Percentiles rank a stretch among this genome's conserved stretches.
These are phyloP conservation scores for Anhinga anhinga DNA, from an alignment of 2,113 vertebrate genomes.

Conservation along the genomic window DNA sequence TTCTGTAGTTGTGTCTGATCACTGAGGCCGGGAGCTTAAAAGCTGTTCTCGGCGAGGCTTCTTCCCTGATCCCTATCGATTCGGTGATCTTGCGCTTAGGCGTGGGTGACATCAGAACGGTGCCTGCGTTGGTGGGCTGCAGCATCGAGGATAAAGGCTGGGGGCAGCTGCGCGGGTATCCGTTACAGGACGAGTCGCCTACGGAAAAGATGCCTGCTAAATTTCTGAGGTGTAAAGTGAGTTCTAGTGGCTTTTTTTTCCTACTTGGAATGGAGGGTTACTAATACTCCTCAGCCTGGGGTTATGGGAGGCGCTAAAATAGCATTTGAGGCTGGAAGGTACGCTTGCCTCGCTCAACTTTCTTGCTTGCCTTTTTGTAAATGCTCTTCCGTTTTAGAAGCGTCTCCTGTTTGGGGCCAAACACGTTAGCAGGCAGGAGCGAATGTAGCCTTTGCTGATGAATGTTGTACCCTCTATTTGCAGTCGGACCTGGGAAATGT, in stretches of 20 bases:
- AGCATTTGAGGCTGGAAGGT: background rate
- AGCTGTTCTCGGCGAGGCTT: background rate
- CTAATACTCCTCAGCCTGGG: background rate
- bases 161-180: background rate
- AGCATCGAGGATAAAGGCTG: slow-evolving; percentile 19
- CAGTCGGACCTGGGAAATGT: background rate
- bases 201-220: background rate
- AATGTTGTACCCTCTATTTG: background rate
- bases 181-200: rapidly evolving
- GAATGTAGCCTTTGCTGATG: background rate
- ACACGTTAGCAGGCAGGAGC: background rate
- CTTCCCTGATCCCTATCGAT: background rate
- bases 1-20: background rate
- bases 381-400: background rate
- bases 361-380: background rate
- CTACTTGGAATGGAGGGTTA: rapidly evolving
- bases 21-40: background rate
- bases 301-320: background rate
- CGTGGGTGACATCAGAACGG: slow-evolving; percentile 27
- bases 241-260: background rate
- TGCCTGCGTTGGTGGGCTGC: background rate
- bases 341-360: rapidly evolving
- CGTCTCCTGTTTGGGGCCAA: background rate
- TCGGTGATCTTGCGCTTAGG: slow-evolving; percentile 31
- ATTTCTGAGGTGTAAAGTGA: background rate